Evolutionary conservation across 2,888 invertebrate genomes (phyloP), one percentile per base, ranked within the genome.

Genomic region (Plagiodera versicolora): DNA sequence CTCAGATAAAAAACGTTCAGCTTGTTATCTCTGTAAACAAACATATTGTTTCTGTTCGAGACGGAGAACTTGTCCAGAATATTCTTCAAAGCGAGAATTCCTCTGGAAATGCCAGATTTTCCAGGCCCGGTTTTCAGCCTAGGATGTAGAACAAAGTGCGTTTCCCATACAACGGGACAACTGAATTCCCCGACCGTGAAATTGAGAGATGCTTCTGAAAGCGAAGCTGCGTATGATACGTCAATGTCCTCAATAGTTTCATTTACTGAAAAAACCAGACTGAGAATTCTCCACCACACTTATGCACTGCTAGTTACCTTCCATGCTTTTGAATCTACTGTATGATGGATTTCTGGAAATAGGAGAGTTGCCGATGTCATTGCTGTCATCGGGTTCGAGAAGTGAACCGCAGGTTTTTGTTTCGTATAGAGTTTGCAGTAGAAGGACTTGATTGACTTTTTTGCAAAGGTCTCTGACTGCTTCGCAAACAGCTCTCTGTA

Each of bases 131-230:
- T 85, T 77, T 89, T 88, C 24, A 92, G 80, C 20, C 91, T 81
- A 0, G 89, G 89, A 79, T 91, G 91, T 5, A 91, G 78, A 54
- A 81, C 77, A 72, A 91, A 91, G 51, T 84, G 83, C 6, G 85
- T 86, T 73, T 87, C 84, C 89, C 89, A 91, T 1, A 90, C 87
- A n/a, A 87, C 84, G 3, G 85, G 85, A 76, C 92, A 92, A 45
- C 87, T 84, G 76, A 92, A 92, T 76, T 86, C 84, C 2, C 91
- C 92, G 0, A 88, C 84, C 45, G 81, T 81, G 70, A 87, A 84
- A 69, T 84, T 82, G 17, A 80, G 52, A 2, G 77, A 78, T 6
- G 77, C 76, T 71, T 80, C 82, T 65, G 81, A 67, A 78, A 81
- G 70, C 77, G 76, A 74, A 9, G 70, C 64, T 46, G 77, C 73